Evolutionary conservation across 2,888 invertebrate genomes (phyloP), one percentile per base, ranked within the genome.

Genomic region (Cantharis nigra): DNA sequence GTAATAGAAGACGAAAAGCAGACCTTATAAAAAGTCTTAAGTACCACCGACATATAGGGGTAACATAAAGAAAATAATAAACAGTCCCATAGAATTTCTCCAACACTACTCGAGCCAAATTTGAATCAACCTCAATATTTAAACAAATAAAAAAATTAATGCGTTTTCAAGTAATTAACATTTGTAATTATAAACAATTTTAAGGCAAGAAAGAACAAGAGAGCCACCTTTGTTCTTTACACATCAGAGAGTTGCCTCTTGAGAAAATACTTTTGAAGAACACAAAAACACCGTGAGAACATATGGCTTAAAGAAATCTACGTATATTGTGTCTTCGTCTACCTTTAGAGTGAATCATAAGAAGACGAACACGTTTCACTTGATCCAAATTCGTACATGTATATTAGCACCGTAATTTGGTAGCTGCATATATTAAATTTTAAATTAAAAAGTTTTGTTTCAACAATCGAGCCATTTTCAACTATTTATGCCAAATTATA

Each of bases 1-100:
- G 80, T 77, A 75, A 13, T 33, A 49, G 26, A 72, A 80, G 79
- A 81, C 78, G 76, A 74, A 81, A 80, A 80, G 75, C 79, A 81
- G 80, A 69, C 75, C 78, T 70, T 72, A 72, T n/a, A 70, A 75
- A 77, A 79, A 78, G 74, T 75, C 77, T 78, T 77, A 74, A 79
- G 79, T 79, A 72, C 73, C 69, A 72, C 73, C 69, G 30, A 63
- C 63, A 74, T 49, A 49, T 64, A 64, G 75, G 79, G 76, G 73
- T 69, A 69, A 74, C 70, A 75, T 71, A 71, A 71, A 75, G 71
- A 65, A 49, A 70, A 71, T 75, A 74, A 74, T 70, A 64, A 65
- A 26, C 63, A 30, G 30, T 67, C 20, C 65, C 20, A 67, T 26
- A 11, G 62, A 14, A 16, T 71, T 70, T 30, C 4, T 70, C 5